Conservation (phyloP, 2,797 vertebrate species). For the Philypnodon macrostomus region DNA sequence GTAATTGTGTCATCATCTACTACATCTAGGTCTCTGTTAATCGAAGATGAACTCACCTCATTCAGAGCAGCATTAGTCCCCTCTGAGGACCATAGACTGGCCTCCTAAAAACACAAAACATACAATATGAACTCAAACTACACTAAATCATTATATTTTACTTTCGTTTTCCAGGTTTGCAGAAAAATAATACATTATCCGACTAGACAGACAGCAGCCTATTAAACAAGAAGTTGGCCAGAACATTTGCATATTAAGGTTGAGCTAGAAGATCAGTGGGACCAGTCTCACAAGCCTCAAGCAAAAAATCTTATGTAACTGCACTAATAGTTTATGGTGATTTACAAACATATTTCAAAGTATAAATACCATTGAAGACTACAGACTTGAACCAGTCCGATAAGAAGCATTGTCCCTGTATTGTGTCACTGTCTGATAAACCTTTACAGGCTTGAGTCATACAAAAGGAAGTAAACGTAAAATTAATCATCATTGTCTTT, state of each 20-base stretch:
- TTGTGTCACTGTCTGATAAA: background rate
- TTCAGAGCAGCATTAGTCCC: conserved; percentile 77
- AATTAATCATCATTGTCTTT: too few species aligned
- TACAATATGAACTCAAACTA: too few species aligned
- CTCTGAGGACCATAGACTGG: conserved; percentile 89
- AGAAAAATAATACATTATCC: background rate
- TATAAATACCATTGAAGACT: background rate
- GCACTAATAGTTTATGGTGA: background rate
- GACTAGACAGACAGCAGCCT: background rate
- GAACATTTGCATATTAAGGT: background rate
- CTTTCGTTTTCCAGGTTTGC: background rate
- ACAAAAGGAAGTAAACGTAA: too few species aligned
- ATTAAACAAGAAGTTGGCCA: background rate
- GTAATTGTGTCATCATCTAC: background rate
- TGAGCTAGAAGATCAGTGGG: background rate
- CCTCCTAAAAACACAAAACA: conserved; percentile 87
- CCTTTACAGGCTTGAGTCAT: background rate
- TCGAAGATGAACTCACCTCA: conserved; percentile 75
- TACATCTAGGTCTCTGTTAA: background rate
- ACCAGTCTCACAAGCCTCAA: background rate
- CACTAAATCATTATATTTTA: too few species aligned
- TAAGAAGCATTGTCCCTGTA: background rate
- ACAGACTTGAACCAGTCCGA: too few species aligned
- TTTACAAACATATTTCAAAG: background rate
- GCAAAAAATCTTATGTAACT: background rate